Evolutionary conservation across 2,113 vertebrate genomes (phyloP).

Genomic region (Zonotrichia leucophrys): DNA sequence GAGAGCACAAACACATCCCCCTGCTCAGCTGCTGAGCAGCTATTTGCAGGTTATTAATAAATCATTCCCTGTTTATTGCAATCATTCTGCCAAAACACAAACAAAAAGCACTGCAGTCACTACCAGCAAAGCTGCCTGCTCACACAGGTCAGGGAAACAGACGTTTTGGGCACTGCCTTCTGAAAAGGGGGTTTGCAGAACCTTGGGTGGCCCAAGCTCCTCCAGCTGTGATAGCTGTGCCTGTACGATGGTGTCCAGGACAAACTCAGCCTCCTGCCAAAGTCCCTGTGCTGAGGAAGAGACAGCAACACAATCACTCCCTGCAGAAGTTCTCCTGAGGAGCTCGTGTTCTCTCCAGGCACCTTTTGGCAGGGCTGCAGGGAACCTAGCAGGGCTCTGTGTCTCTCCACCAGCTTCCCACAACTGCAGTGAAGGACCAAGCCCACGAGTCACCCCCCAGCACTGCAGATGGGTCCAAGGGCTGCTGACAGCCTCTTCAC

Average conservation of each 20-base stretch:
- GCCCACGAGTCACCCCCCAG: rapidly evolving
- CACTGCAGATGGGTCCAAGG: not conserved
- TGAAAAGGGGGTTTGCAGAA: not conserved
- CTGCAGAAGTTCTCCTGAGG: not conserved
- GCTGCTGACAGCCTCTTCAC: not conserved
- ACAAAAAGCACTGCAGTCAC: not conserved
- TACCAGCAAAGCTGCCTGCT: not conserved
- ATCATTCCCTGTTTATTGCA: not conserved
- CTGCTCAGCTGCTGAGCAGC: not conserved
- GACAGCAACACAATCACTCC: not conserved
- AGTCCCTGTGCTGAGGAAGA: not conserved
- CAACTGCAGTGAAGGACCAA: rapidly evolving
- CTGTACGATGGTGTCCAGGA: not conserved
- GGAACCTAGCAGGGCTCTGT: not conserved
- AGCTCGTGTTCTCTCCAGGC: rapidly evolving
- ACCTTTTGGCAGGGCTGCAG: not conserved
- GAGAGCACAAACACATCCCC: not conserved
- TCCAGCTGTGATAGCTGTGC: not conserved
- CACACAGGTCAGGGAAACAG: not conserved
- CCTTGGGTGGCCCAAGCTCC: not conserved
- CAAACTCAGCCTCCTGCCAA: not conserved
- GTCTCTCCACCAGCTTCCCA: no score
- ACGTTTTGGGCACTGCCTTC: not conserved
- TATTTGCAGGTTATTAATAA: conserved; percentile 25
- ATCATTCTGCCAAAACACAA: not conserved